phyloP scores from a whole-genome alignment of 2,888 invertebrate species.

The Schrankia costaestrigalis region DNA sequence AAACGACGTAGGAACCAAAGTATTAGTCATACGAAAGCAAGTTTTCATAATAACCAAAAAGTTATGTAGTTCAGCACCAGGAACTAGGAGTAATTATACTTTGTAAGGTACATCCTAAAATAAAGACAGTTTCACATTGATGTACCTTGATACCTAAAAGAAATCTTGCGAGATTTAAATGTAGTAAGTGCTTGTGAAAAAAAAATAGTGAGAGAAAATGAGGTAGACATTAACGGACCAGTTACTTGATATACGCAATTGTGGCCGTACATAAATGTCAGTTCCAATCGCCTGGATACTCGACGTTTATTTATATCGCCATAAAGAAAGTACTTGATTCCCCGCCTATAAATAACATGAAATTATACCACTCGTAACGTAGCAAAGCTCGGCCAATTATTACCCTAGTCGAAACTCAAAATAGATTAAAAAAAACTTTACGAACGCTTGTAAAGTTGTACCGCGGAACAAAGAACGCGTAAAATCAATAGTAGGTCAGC shows the following conservation, averaged over 20 bases:
- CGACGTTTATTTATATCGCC: slow-evolving; percentile 20
- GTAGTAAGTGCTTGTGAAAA: no score
- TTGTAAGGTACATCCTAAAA: no score
- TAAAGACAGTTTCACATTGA: no score
- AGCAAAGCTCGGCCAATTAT: slow-evolving; percentile 12
- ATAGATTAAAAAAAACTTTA: no score
- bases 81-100: no score
- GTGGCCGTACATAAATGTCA: slow-evolving; percentile 24
- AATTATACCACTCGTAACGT: slow-evolving; percentile 15
- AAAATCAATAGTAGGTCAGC: slow-evolving; percentile 49
- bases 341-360: slow-evolving; percentile 15
- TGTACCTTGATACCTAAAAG: no score
- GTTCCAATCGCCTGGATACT: slow-evolving; percentile 15
- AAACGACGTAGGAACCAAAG: no score
- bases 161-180: no score
- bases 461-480: slow-evolving; percentile 32
- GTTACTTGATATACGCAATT: slow-evolving; percentile 20
- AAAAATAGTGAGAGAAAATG: slow-evolving; percentile 4
- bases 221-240: slow-evolving; percentile 15
- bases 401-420: no score
- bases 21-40: no score
- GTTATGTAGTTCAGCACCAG: no score
- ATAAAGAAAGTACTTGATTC: slow-evolving; percentile 16
- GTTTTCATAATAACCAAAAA: no score
- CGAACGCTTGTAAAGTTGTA: slow-evolving; percentile 13